Evolutionary conservation across 2,888 invertebrate species (phyloP).

Genomic region (Macaria liturata): DNA sequence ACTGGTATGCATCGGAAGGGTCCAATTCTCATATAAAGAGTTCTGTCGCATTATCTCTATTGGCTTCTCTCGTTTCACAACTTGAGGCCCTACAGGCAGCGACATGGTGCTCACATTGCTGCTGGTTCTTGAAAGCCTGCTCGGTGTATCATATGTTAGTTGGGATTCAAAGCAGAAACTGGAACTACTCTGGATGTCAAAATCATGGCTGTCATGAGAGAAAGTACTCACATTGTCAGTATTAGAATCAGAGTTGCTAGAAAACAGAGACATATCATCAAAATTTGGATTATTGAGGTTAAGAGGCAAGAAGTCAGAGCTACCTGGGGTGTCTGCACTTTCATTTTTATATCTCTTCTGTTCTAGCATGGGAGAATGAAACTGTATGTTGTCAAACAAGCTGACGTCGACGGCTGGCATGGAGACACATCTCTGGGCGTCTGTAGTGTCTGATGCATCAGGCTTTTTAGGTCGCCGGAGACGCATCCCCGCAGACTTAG

Average conservation of each 20-base stretch:
- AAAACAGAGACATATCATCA: constrained; percentile 68
- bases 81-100: constrained; percentile 61
- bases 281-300: constrained; percentile 58
- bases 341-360: constrained; percentile 63
- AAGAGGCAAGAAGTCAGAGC: constrained; percentile 48
- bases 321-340: constrained; percentile 32
- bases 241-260: constrained; percentile 66
- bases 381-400: constrained; percentile 86
- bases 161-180: constrained; percentile 43
- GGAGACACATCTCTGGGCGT: constrained; percentile 76
- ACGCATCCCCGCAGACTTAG: constrained; percentile 82
- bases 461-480: constrained; percentile 57
- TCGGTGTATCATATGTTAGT: constrained; percentile 70
- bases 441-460: constrained; percentile 44
- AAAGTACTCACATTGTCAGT: constrained; percentile 65
- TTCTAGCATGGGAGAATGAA: constrained; percentile 84
- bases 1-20: constrained; percentile 48
- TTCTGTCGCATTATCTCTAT: constrained; percentile 63
- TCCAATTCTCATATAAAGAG: constrained; percentile 73
- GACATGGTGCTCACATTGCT: constrained; percentile 58
- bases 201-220: constrained; percentile 62
- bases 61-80: constrained; percentile 26
- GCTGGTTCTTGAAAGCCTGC: constrained; percentile 54
- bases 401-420: constrained; percentile 82
- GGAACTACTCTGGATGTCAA: constrained; percentile 44